phyloP scores from a whole-genome alignment of 1,140 invertebrate species.

The Papilio polytes region DNA sequence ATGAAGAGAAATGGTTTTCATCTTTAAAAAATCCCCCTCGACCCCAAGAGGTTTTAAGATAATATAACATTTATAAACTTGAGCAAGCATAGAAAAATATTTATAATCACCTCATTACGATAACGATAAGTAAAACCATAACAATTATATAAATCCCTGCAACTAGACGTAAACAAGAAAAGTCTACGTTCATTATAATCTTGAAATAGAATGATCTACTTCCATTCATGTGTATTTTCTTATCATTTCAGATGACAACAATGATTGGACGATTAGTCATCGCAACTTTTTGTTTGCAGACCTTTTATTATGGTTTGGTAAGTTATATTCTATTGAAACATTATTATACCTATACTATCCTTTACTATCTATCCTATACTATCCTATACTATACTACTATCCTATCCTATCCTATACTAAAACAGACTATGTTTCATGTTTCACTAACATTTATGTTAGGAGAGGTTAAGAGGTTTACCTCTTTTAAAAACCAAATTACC shows the following conservation, averaged over 20 bases:
- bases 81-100: neutral
- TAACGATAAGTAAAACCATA: neutral
- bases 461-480: too few species aligned
- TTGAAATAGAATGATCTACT: too few species aligned
- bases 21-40: neutral
- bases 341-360: too few species aligned
- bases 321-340: conserved; percentile 8
- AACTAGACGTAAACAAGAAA: too few species aligned
- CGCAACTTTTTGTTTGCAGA: conserved; percentile 41
- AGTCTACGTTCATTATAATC: too few species aligned
- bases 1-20: neutral
- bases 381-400: too few species aligned
- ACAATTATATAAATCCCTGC: neutral
- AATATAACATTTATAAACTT: neutral
- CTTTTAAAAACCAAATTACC: too few species aligned
- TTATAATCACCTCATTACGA: neutral
- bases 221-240: too few species aligned
- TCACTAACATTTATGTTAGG: too few species aligned
- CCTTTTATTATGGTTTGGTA: conserved; percentile 40
- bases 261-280: conserved; percentile 42
- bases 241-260: conserved; percentile 37
- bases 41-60: neutral
- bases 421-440: too few species aligned
- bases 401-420: too few species aligned
- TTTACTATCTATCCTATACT: too few species aligned